Conservation (phyloP, 2,888 invertebrate species). For the Brenthis ino region DNA sequence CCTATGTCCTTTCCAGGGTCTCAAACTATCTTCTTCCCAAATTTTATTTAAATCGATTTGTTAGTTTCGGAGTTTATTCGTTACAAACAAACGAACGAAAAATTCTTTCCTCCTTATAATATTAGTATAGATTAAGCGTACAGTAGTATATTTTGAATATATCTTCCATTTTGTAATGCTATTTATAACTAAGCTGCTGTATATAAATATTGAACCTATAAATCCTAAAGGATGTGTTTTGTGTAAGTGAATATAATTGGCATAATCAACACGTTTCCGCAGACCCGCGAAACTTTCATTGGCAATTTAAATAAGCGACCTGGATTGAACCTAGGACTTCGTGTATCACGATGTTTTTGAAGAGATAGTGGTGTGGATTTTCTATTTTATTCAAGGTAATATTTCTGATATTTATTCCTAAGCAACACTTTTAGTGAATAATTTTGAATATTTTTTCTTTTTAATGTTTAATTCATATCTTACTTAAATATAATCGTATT, state of each 20-base stretch:
- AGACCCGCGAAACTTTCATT: slow-evolving; percentile 29
- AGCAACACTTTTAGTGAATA: neutral
- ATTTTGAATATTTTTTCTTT: neutral
- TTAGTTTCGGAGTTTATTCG: no score
- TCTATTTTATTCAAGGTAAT: slow-evolving; percentile 6
- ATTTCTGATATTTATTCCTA: slow-evolving; percentile 14
- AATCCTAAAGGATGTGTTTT: slow-evolving; percentile 20
- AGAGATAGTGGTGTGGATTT: slow-evolving; percentile 28
- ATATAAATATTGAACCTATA: neutral
- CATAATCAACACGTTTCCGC: slow-evolving; percentile 36
- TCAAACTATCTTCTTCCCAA: no score
- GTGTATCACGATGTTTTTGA: slow-evolving; percentile 37
- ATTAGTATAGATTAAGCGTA: no score
- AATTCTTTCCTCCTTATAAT: no score
- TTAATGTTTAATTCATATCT: no score
- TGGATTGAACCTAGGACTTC: slow-evolving; percentile 39
- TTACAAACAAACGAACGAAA: no score
- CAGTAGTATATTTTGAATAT: no score
- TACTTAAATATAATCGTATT: no score
- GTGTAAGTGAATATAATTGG: slow-evolving; percentile 35
- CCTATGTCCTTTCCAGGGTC: no score
- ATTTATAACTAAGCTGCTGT: no score
- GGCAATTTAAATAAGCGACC: slow-evolving; percentile 39
- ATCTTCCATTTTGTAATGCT: no score
- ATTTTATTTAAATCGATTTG: no score